Conservation (phyloP, 2,113 vertebrate species). For the Dicaeum eximium region DNA sequence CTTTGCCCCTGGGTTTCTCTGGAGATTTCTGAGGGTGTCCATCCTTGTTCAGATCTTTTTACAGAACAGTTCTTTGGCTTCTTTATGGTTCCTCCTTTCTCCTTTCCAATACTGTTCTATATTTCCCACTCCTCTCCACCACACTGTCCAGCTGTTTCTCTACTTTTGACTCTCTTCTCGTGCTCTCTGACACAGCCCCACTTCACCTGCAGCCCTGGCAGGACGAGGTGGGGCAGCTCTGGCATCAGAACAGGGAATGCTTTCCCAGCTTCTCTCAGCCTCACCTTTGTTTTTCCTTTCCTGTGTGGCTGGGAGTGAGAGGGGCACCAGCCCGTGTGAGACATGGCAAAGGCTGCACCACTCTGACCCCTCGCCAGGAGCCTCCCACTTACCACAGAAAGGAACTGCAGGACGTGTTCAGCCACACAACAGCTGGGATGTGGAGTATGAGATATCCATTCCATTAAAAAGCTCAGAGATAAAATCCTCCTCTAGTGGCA, state of each 20-base stretch:
- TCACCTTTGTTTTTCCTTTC: neutral
- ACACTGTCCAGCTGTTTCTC: neutral
- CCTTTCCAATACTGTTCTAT: neutral
- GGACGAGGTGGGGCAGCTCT: neutral
- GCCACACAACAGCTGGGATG: neutral
- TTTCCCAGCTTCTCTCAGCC: neutral
- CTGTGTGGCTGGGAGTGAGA: neutral
- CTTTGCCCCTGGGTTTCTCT: neutral
- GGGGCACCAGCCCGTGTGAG: neutral
- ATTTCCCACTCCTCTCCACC: neutral
- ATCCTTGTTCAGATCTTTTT: neutral
- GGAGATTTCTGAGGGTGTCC: neutral
- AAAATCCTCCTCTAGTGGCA: neutral
- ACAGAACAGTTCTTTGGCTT: neutral
- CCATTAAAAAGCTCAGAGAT: neutral
- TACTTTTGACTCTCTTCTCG: neutral
- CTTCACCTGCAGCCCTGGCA: rapidly evolving
- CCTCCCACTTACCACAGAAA: neutral
- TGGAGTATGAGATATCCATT: neutral
- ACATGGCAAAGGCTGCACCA: neutral
- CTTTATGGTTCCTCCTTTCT: neutral
- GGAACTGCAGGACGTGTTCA: neutral
- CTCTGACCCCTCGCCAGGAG: neutral
- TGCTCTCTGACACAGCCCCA: neutral
- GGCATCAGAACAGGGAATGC: neutral